These are phyloP conservation scores for Thripadectes ignobilis DNA, from an alignment of 2,797 vertebrate genomes.

Conservation along the genomic window DNA sequence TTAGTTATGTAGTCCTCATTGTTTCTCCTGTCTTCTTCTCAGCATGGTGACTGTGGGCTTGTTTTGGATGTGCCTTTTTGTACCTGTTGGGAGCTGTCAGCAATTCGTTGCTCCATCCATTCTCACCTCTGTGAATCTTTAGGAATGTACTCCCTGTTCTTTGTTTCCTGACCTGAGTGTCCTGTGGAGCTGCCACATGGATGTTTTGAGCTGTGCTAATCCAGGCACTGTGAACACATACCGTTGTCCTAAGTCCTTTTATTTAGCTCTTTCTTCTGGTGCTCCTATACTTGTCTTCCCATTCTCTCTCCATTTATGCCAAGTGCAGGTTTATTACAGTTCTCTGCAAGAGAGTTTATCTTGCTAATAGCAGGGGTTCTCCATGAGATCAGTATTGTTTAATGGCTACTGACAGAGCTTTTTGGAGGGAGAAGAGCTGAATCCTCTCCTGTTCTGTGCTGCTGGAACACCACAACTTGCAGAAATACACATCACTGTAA, in stretches of 20 bases:
- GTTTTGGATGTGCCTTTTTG: background rate
- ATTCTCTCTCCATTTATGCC: background rate
- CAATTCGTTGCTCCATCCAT: background rate
- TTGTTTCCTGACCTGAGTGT: background rate
- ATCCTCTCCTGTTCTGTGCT: background rate
- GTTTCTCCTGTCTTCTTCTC: background rate
- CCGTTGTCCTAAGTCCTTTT: background rate
- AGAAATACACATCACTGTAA: background rate
- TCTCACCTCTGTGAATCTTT: background rate
- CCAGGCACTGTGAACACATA: background rate
- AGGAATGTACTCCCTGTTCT: background rate
- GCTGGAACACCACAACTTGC: background rate
- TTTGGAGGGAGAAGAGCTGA: background rate
- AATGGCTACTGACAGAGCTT: background rate
- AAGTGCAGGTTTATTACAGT: background rate
- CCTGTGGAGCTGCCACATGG: background rate
- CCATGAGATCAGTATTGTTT: background rate
- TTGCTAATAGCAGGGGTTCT: background rate
- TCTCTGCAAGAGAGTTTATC: background rate
- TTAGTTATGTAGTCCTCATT: background rate
- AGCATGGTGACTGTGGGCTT: background rate
- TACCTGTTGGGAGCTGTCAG: background rate
- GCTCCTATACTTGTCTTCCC: background rate
- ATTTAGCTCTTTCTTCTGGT: background rate
- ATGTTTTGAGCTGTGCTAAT: background rate